These are phyloP conservation scores for Drosophila fulvimacula DNA, from an alignment of 2,888 invertebrate species.

Conservation along the genomic window DNA sequence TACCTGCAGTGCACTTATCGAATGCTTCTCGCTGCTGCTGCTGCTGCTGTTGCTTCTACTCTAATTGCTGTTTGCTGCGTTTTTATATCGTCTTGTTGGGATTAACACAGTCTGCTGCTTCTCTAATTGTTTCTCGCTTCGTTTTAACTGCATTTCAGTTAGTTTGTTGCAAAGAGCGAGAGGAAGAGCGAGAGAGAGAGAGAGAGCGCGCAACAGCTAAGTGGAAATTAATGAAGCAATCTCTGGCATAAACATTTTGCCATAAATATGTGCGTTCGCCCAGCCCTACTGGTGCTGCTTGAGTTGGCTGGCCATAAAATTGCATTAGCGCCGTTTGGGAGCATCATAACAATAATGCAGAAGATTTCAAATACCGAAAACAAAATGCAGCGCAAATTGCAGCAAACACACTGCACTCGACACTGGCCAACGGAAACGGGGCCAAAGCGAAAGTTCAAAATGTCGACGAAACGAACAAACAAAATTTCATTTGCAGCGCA, in stretches of 20 bases:
- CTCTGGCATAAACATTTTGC: conserved; percentile 55
- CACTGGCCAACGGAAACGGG: conserved; percentile 42
- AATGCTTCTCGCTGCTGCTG: conserved; percentile 2
- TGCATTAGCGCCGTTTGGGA: conserved; percentile 61
- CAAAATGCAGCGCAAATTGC: conserved; percentile 42
- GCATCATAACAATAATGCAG: conserved; percentile 62
- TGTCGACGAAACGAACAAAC: conserved; percentile 75
- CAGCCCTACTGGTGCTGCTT: conserved; percentile 11
- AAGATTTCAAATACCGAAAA: conserved; percentile 55
- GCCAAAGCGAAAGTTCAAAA: conserved; percentile 72
- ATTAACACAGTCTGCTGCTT: conserved; percentile 14
- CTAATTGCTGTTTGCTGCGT: not conserved
- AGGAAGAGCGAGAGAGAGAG: not conserved
- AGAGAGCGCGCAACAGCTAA: conserved; percentile 8
- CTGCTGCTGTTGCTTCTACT: not conserved
- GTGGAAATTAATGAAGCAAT: conserved; percentile 63
- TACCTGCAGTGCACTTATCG: conserved; percentile 3
- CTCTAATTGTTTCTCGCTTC: conserved; percentile 4
- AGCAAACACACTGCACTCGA: conserved; percentile 24
- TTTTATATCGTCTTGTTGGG: not conserved
- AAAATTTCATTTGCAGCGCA: conserved; percentile 80
- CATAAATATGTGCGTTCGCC: conserved; percentile 36
- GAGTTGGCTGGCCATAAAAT: conserved; percentile 51
- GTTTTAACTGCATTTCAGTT: not conserved
- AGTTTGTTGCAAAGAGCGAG: not conserved